Conservation (phyloP, 2,797 vertebrate genomes). For the Sphenodon punctatus region DNA sequence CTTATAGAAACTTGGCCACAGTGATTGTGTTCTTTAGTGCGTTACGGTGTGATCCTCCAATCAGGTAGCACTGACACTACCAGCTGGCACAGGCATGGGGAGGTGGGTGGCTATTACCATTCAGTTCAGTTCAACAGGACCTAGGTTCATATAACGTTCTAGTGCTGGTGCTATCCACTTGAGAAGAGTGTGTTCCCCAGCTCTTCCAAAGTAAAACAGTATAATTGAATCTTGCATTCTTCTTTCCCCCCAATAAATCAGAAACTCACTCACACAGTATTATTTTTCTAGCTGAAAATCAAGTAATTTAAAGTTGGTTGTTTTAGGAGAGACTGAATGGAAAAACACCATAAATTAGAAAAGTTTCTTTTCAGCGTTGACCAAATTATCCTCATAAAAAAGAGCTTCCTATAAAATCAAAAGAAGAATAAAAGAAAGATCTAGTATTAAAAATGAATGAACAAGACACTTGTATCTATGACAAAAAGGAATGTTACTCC, state of each 20-base stretch:
- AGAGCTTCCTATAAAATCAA: neutral
- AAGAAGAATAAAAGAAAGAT: neutral
- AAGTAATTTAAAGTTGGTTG: neutral
- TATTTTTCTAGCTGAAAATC: neutral
- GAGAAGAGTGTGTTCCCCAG: too few species aligned
- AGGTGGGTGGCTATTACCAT: too few species aligned
- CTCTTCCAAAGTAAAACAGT: neutral
- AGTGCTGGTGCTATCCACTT: too few species aligned
- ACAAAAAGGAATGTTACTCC: neutral
- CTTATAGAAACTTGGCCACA: neutral
- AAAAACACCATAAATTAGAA: neutral
- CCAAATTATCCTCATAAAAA: neutral
- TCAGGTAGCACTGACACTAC: too few species aligned
- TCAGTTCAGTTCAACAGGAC: too few species aligned
- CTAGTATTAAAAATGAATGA: neutral
- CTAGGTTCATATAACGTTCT: too few species aligned
- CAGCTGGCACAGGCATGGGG: too few species aligned
- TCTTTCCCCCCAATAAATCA: neutral
- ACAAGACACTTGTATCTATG: neutral
- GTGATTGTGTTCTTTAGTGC: neutral
- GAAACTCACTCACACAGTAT: fast-evolving
- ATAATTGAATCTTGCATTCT: neutral
- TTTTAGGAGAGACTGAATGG: neutral
- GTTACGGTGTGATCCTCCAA: too few species aligned
- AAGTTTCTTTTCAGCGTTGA: neutral